phyloP scores from a whole-genome alignment of 2,888 invertebrate species.

The Hololepta plana region DNA sequence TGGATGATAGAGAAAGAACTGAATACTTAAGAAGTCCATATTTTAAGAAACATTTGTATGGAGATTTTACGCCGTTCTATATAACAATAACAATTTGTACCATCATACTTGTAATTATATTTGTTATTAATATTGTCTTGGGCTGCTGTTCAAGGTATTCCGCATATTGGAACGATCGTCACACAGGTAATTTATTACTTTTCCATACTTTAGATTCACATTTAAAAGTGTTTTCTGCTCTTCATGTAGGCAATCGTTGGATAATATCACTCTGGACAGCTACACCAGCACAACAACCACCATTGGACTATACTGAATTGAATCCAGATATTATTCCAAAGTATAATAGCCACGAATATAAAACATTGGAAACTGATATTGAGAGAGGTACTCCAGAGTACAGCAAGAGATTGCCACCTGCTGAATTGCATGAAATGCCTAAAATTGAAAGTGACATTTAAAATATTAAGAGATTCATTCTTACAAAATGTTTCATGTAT shows the following conservation, averaged over 20 bases:
- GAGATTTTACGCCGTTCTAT: conserved; percentile 76
- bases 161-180: conserved; percentile 65
- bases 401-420: conserved; percentile 21
- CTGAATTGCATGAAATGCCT: conserved; percentile 19
- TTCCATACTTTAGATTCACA: neutral
- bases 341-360: too few species aligned
- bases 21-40: conserved; percentile 44
- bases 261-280: conserved; percentile 68
- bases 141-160: conserved; percentile 68
- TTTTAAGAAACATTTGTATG: conserved; percentile 37
- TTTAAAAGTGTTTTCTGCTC: neutral
- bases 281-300: conserved; percentile 66
- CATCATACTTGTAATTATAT: conserved; percentile 46
- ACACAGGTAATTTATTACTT: conserved; percentile 40
- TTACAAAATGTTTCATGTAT: conserved; percentile 37
- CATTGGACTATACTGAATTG: conserved; percentile 61
- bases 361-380: too few species aligned
- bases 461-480: conserved; percentile 13
- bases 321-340: conserved; percentile 32
- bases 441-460: conserved; percentile 6
- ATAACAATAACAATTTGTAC: conserved; percentile 63
- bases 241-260: conserved; percentile 58
- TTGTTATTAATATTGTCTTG: conserved; percentile 59
- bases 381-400: too few species aligned
- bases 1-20: conserved; percentile 34